A percentile compares a stretch with the other conserved stretches of the same genome.
phyloP scores from a whole-genome alignment of 1,140 invertebrate genomes.

The Solenopsis fugax region DNA sequence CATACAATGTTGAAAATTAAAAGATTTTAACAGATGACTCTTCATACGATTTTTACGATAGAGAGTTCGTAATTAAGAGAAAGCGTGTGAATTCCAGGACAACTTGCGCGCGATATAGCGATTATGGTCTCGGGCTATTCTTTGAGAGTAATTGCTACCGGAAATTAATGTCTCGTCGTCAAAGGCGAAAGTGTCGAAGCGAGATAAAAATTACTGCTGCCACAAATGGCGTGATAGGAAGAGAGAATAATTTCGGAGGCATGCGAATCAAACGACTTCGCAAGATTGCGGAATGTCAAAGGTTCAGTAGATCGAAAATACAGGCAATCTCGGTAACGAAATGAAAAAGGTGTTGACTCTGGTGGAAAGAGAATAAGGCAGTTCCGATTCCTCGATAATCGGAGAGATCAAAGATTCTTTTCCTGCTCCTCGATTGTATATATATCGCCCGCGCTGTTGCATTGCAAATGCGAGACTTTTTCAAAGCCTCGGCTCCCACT shows the following conservation, averaged over 20 bases:
- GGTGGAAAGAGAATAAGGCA: slow-evolving; percentile 64
- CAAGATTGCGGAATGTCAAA: slow-evolving; percentile 51
- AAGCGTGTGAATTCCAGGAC: slow-evolving; percentile 8
- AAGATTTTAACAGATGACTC: not conserved
- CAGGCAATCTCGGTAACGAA: slow-evolving; percentile 50
- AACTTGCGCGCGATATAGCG: not conserved
- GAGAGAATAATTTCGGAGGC: slow-evolving; percentile 37
- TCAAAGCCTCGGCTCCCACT: not conserved
- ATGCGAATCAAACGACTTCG: slow-evolving; percentile 36
- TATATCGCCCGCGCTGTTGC: slow-evolving; percentile 27
- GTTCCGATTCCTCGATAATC: slow-evolving; percentile 73
- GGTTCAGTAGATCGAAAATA: slow-evolving; percentile 50
- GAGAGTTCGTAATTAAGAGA: not conserved
- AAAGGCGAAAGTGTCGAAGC: slow-evolving; percentile 35
- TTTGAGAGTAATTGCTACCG: slow-evolving; percentile 38
- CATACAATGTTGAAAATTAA: slow-evolving; percentile 13
- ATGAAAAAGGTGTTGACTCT: slow-evolving; percentile 71
- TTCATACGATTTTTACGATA: not conserved
- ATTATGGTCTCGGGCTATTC: not conserved
- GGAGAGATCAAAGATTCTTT: slow-evolving; percentile 74
- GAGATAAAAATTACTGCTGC: slow-evolving; percentile 15
- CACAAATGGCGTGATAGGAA: slow-evolving; percentile 32
- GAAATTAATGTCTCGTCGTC: slow-evolving; percentile 43
- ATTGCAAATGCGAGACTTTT: slow-evolving; percentile 51
- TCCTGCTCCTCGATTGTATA: slow-evolving; percentile 51